Evolutionary conservation across 1,140 invertebrate genomes (phyloP).

Genomic region (Drosophila kepulauana): DNA sequence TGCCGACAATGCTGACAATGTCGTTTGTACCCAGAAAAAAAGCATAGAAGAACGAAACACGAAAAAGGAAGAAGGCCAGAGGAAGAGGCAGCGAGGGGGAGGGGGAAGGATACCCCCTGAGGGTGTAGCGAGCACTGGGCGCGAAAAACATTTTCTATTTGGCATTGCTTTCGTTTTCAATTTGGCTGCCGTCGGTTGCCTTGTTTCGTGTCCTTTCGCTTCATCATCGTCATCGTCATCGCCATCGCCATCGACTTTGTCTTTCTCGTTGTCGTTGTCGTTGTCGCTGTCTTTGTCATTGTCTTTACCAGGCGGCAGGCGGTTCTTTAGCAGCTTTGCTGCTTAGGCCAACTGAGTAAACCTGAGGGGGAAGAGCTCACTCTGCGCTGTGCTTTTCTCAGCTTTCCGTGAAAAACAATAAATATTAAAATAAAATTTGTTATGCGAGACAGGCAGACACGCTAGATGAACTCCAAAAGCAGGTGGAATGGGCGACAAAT

Average conservation of each 20-base stretch:
- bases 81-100: not conserved
- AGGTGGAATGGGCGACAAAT: constrained; percentile 21
- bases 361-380: not conserved
- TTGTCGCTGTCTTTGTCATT: constrained; percentile 14
- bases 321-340: constrained; percentile 42
- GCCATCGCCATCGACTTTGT: not conserved
- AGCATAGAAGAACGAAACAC: too few relatives aligned
- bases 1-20: constrained; percentile 79
- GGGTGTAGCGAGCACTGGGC: constrained; percentile 27
- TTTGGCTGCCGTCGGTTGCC: constrained; percentile 54
- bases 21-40: constrained; percentile 53
- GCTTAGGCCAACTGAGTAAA: constrained; percentile 36
- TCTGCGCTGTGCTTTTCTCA: constrained; percentile 59
- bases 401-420: constrained; percentile 76
- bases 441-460: constrained; percentile 56
- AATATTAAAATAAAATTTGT: constrained; percentile 82
- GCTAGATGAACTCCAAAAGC: constrained; percentile 25
- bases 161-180: constrained; percentile 82
- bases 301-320: constrained; percentile 38
- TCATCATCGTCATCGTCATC: constrained; percentile 16
- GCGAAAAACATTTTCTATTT: constrained; percentile 79
- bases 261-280: constrained; percentile 11
- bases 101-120: not conserved
- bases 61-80: not conserved
- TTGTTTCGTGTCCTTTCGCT: constrained; percentile 11